phyloP scores from a whole-genome alignment of 2,113 vertebrate species.

The Galemys pyrenaicus region DNA sequence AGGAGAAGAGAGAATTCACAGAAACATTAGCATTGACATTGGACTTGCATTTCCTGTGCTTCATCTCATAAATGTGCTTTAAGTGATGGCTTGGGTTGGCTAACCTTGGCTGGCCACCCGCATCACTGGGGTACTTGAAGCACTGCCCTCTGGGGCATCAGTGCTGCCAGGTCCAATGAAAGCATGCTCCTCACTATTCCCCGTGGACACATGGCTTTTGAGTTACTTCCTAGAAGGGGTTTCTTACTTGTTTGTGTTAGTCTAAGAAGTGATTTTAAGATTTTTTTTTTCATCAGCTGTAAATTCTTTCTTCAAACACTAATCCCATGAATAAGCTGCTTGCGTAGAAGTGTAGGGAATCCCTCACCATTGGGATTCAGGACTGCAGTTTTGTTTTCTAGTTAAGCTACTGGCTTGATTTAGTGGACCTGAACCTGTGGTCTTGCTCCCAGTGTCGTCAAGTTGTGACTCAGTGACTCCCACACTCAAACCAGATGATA shows the following conservation, averaged over 20 bases:
- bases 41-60: background rate
- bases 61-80: rapidly evolving
- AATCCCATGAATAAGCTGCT: background rate
- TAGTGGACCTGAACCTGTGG: background rate
- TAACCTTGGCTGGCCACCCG: background rate
- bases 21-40: background rate
- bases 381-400: background rate
- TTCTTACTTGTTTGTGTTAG: background rate
- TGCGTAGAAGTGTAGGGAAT: background rate
- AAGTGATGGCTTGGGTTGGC: background rate
- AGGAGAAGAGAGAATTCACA: constrained; percentile 57
- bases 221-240: background rate
- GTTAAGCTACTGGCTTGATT: background rate
- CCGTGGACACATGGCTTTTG: background rate
- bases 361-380: background rate
- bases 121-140: background rate
- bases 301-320: constrained; percentile 1
- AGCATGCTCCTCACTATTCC: background rate
- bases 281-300: constrained; percentile 3
- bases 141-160: background rate
- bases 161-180: background rate
- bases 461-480: background rate
- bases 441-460: background rate
- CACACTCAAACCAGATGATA: background rate
- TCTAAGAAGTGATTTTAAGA: background rate